A percentile compares a stretch with the other conserved stretches of the same genome.
phyloP scores from a whole-genome alignment of 2,888 invertebrate species.

The Drosophila bunnanda region DNA sequence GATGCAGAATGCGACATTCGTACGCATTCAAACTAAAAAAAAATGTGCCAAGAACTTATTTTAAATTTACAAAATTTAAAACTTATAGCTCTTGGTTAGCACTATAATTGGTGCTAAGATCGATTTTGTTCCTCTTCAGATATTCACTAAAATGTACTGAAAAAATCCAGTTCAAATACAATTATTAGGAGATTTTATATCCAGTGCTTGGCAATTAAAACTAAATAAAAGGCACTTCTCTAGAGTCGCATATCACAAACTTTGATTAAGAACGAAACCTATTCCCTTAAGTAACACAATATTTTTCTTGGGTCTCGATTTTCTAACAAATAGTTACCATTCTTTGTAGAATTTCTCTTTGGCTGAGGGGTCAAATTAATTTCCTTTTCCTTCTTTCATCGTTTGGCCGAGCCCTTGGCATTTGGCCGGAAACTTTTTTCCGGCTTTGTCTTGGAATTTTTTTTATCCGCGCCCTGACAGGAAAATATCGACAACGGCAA shows the following conservation, averaged over 20 bases:
- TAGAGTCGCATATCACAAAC: background rate
- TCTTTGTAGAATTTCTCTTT: background rate
- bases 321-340: slow-evolving; percentile 15
- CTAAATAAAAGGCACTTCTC: background rate
- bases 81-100: no score
- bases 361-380: slow-evolving; percentile 31
- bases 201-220: background rate
- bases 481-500: slow-evolving; percentile 56
- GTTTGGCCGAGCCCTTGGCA: slow-evolving; percentile 62
- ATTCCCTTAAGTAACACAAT: background rate
- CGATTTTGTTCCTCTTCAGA: no score
- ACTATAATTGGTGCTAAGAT: no score
- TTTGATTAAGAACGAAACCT: background rate
- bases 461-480: slow-evolving; percentile 39
- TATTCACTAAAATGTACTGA: background rate
- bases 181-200: background rate
- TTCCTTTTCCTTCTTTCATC: slow-evolving; percentile 38
- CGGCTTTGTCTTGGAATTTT: slow-evolving; percentile 19
- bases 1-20: no score
- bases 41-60: no score
- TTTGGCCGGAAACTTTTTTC: slow-evolving; percentile 50
- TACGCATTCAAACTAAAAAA: no score
- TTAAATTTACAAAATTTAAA: no score
- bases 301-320: background rate
- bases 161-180: background rate